Base-by-base conservation (phyloP, 2,797 vertebrate genomes). In the Hydrolagus colliei region DNA sequence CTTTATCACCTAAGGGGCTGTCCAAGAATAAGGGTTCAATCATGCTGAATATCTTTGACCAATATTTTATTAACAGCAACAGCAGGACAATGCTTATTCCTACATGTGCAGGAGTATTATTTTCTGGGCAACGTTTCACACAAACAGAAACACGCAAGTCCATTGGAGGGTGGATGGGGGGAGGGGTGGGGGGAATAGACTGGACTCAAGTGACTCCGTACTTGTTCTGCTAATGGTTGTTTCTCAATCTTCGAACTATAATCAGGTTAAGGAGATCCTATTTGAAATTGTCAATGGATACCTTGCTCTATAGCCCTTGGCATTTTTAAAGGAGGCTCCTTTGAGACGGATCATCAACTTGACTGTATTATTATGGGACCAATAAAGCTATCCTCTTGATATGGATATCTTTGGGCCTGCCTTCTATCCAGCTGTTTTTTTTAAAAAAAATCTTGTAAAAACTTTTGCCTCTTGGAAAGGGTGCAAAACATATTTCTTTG, bases 361-460 rank as follows among this genome's bases (percentile, higher is more conserved):
- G 62, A 63, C 77, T 61, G 63, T 63, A 63, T 79, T 22, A 79
- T 79, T 79, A 27, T 63, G 14, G 20, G n/a, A n/a, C 61, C 77
- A 79, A 79, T 22, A 79, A 79, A 79, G 77, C 6, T n/a, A 63
- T 22, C 59, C 61, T 79, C 27, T 79, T 79, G 20, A 79, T 7
- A 79, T 79, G 6, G 77, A 27, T 79, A 79, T 79, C 61, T 79
- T 61, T 78, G 61, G 61, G 27, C 27, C 63, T 79, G 59, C 11
- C n/a, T 32, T 79, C n/a, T 22, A 3, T 52, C 6, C 41, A 52
- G 41, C 27, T 63, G n/a, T 12, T 12, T 74, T 5, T 32, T 74
- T 5, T 32, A 12, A 18, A n/a, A n/a, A 61, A n/a, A n/a, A 61
- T 78, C 41, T 78, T 61, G 22, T 27, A 22, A 22, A 12, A 61